phyloP scores from a whole-genome alignment of 2,797 vertebrate species.

The Vireo griseus region DNA sequence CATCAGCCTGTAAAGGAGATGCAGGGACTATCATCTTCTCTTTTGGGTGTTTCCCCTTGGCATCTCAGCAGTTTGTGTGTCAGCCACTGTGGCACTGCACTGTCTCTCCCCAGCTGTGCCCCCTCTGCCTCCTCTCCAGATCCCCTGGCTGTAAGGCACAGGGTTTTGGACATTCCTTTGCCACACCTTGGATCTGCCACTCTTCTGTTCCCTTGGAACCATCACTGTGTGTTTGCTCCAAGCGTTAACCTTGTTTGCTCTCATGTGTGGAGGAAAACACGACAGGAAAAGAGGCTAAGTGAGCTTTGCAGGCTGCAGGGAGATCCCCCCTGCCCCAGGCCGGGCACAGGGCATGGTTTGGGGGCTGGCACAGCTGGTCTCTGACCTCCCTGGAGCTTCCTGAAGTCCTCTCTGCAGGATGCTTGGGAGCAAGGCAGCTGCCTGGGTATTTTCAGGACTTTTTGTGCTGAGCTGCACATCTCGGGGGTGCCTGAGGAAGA shows the following conservation, averaged over 20 bases:
- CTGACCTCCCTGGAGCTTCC: background rate
- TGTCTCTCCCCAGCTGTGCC: background rate
- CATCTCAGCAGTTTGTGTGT: background rate
- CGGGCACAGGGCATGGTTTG: accelerated
- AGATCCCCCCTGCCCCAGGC: accelerated
- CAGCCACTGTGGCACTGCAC: background rate
- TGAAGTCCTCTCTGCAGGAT: background rate
- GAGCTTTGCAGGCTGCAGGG: background rate
- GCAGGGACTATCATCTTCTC: background rate
- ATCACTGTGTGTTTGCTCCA: background rate
- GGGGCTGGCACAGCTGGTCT: background rate
- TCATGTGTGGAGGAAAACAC: accelerated
- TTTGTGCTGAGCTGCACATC: background rate
- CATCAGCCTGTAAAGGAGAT: background rate
- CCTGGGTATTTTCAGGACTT: background rate
- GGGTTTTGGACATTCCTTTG: background rate
- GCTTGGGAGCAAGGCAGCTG: background rate
- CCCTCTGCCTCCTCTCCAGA: background rate
- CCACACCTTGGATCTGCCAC: background rate
- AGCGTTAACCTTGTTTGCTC: background rate
- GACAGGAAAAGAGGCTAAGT: background rate
- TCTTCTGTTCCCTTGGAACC: background rate
- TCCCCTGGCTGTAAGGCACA: no score
- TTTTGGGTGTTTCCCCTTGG: background rate
- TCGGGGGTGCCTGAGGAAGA: background rate